Conservation (phyloP, 2,888 invertebrate species). For the Congeria kusceri region DNA sequence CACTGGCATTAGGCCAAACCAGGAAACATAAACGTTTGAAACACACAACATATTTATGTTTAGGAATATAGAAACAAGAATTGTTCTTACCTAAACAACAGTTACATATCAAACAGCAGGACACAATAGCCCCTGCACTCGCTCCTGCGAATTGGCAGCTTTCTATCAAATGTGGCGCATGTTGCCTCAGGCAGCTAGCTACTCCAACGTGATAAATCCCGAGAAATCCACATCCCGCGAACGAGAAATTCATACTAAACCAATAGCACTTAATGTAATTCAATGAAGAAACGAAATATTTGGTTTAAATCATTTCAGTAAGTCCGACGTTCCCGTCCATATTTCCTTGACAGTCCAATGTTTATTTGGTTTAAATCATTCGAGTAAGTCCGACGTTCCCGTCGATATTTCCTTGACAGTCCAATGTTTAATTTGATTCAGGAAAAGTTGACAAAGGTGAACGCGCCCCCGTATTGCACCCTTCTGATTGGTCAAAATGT, state of each 20-base stretch:
- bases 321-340: not conserved
- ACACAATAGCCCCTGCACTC: constrained; percentile 98
- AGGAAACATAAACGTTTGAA: too few species aligned
- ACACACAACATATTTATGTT: too few species aligned
- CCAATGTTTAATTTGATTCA: constrained; percentile 24
- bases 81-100: constrained; percentile 86
- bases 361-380: constrained; percentile 28
- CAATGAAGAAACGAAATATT: too few species aligned
- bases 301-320: too few species aligned
- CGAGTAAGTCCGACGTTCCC: not conserved
- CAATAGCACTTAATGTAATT: not conserved
- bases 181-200: constrained; percentile 98
- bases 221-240: constrained; percentile 99
- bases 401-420: not conserved
- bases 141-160: constrained; percentile 88
- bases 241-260: constrained; percentile 89
- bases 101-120: constrained; percentile 87
- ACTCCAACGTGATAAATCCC: constrained; percentile 99
- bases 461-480: constrained; percentile 48
- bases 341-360: not conserved
- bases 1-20: too few species aligned
- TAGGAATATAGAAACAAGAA: too few species aligned
- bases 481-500: constrained; percentile 55
- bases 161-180: constrained; percentile 92
- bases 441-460: constrained; percentile 29